phyloP scores from a whole-genome alignment of 2,797 vertebrate species.

The Heterohyrax brucei region DNA sequence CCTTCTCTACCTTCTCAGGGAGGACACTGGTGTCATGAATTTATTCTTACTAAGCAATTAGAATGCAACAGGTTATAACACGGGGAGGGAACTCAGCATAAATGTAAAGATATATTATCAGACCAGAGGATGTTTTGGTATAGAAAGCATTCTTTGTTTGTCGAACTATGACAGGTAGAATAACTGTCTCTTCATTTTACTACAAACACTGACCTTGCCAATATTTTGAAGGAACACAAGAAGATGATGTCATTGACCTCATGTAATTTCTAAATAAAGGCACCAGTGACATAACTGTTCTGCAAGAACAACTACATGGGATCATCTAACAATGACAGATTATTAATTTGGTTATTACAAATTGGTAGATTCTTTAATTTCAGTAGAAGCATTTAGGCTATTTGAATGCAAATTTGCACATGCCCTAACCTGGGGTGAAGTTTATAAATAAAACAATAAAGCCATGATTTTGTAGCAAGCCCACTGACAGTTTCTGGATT shows the following conservation, averaged over 20 bases:
- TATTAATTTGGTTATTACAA: slow-evolving; percentile 4
- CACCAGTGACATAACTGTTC: neutral
- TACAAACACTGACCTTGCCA: neutral
- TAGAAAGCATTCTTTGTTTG: neutral
- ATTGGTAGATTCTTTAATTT: slow-evolving; percentile 47
- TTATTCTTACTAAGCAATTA: neutral
- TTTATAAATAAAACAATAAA: slow-evolving; percentile 44
- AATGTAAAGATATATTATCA: neutral
- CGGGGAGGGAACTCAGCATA: neutral
- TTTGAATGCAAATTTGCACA: slow-evolving; percentile 22
- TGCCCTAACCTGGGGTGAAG: neutral
- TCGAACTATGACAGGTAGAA: neutral
- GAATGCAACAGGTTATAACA: neutral
- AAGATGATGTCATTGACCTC: neutral
- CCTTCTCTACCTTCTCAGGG: neutral
- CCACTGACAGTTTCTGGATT: neutral
- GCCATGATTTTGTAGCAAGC: slow-evolving; percentile 48
- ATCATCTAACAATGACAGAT: neutral
- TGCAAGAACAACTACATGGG: neutral
- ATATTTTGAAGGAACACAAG: neutral
- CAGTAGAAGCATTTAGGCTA: neutral
- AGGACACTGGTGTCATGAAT: neutral
- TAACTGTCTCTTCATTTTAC: neutral
- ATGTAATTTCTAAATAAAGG: slow-evolving; percentile 47
- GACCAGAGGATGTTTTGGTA: neutral